phyloP scores from a whole-genome alignment of 2,113 vertebrate species.

The Felis chaus region DNA sequence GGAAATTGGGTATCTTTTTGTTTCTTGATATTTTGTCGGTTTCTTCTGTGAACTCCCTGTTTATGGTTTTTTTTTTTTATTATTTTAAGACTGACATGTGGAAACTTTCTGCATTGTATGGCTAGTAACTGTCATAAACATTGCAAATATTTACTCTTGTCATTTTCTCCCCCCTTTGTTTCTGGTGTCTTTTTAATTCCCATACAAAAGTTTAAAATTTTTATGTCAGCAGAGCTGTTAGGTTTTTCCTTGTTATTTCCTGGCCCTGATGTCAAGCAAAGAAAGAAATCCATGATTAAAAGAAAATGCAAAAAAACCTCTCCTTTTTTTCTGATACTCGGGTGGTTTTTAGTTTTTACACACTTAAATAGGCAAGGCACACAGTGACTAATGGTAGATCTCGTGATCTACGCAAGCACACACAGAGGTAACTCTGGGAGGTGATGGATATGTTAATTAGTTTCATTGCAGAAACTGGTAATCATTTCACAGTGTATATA shows the following conservation, averaged over 20 bases:
- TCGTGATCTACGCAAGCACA: not conserved
- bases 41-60: not conserved
- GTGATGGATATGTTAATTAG: not conserved
- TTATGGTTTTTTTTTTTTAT: not conserved
- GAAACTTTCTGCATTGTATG: not conserved
- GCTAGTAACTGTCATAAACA: not conserved
- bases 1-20: not conserved
- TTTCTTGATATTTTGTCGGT: constrained; percentile 15
- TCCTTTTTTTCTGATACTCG: not conserved
- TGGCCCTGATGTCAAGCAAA: not conserved
- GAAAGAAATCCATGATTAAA: not conserved
- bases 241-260: constrained; percentile 3
- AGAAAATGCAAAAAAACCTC: not conserved
- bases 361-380: not conserved
- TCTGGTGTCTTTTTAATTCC: not conserved
- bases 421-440: not conserved
- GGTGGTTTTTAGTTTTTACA: not conserved
- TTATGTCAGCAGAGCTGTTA: constrained; percentile 16
- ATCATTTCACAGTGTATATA: not conserved
- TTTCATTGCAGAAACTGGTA: not conserved
- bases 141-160: constrained; percentile 1
- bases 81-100: not conserved
- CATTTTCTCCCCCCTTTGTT: constrained; percentile 3
- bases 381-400: not conserved
- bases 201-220: not conserved